A percentile compares a stretch with the other conserved stretches of the same genome.
These are phyloP conservation scores for Pseudomyrmex pallidus DNA, from an alignment of 1,140 invertebrate genomes.

Conservation along the genomic window DNA sequence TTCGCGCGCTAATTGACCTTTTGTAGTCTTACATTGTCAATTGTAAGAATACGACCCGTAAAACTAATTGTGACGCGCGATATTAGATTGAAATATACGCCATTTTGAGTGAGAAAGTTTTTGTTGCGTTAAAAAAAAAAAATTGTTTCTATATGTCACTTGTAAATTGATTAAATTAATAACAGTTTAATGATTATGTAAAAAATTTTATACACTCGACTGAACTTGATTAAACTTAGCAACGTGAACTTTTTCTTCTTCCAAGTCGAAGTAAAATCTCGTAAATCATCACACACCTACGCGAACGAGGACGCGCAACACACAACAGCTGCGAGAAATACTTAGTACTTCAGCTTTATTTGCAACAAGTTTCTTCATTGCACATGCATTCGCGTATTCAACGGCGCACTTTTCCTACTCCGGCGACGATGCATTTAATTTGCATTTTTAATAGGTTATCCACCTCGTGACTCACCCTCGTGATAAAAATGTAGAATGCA, in stretches of 20 bases:
- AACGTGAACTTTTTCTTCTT: conserved; percentile 9
- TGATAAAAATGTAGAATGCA: background rate
- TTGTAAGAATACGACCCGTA: background rate
- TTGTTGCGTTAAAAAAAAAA: too few relatives aligned
- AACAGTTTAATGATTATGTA: too few relatives aligned
- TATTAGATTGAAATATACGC: too few relatives aligned
- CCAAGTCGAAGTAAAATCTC: conserved; percentile 16
- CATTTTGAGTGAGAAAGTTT: too few relatives aligned
- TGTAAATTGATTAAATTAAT: too few relatives aligned
- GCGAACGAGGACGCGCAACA: conserved; percentile 1
- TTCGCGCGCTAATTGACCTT: background rate
- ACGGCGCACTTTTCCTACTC: background rate
- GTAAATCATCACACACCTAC: conserved; percentile 30
- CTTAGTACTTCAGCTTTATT: conserved; percentile 29
- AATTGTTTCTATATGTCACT: too few relatives aligned
- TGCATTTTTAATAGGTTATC: conserved; percentile 12
- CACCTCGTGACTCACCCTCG: background rate
- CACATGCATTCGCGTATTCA: background rate
- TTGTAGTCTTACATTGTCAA: background rate
- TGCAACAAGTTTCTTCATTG: conserved; percentile 18
- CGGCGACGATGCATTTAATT: background rate
- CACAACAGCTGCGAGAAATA: conserved; percentile 27
- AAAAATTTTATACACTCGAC: too few relatives aligned
- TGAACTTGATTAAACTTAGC: background rate
- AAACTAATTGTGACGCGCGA: too few relatives aligned